phyloP scores from a whole-genome alignment of 2,113 vertebrate genomes.

The Emydocephalus ijimae region DNA sequence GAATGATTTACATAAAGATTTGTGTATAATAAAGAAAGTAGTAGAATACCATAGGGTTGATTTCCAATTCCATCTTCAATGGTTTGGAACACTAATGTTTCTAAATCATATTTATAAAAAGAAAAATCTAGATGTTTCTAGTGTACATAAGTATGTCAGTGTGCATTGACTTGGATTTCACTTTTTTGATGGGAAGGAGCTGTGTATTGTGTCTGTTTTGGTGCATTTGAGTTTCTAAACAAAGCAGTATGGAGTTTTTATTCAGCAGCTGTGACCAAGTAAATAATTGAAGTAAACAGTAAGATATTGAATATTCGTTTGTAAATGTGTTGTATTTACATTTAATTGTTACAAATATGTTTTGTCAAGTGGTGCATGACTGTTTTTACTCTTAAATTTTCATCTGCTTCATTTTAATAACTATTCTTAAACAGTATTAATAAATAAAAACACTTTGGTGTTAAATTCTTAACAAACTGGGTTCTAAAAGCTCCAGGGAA shows the following conservation, averaged over 20 bases:
- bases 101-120: neutral
- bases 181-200: neutral
- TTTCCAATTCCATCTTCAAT: neutral
- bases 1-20: neutral
- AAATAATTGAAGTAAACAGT: conserved; percentile 20
- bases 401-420: neutral
- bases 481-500: neutral
- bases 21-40: neutral
- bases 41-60: neutral
- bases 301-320: conserved; percentile 9
- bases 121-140: neutral
- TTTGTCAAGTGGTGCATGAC: neutral
- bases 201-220: conserved; percentile 4
- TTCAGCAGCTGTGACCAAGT: conserved; percentile 16
- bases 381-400: neutral
- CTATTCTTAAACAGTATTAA: conserved; percentile 11
- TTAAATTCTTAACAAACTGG: neutral
- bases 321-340: neutral
- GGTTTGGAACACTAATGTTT: neutral
- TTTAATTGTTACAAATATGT: conserved; percentile 1
- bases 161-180: neutral
- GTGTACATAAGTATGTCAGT: neutral
- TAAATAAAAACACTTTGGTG: neutral
- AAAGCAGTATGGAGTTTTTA: neutral
- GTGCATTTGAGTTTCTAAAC: neutral